phyloP scores from a whole-genome alignment of 2,113 vertebrate species.

The Melanocharis versteri region DNA sequence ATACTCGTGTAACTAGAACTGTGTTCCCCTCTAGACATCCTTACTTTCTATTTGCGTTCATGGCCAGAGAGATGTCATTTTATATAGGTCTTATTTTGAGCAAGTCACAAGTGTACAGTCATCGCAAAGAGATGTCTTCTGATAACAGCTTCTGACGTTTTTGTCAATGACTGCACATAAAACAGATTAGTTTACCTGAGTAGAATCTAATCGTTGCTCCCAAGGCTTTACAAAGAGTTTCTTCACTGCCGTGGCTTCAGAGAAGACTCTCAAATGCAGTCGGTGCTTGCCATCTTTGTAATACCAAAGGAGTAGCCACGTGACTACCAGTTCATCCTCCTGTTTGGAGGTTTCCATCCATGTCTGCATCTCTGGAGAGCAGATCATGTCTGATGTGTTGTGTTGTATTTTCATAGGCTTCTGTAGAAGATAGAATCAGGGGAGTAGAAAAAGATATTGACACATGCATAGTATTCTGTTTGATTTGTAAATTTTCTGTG shows the following conservation, averaged over 20 bases:
- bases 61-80: neutral
- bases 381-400: neutral
- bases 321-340: neutral
- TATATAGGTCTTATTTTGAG: neutral
- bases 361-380: neutral
- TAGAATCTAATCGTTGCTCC: conserved; percentile 1
- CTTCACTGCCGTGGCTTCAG: neutral
- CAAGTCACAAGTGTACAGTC: neutral
- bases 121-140: conserved; percentile 8
- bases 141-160: conserved; percentile 8
- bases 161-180: conserved; percentile 34
- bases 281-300: neutral
- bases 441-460: neutral
- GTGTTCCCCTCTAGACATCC: neutral
- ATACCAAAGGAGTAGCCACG: neutral
- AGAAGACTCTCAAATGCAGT: neutral
- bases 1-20: neutral
- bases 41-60: neutral
- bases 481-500: neutral
- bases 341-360: neutral
- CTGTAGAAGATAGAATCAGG: neutral
- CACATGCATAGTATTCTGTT: neutral
- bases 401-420: neutral
- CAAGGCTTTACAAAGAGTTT: neutral
- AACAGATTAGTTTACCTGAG: conserved; percentile 38